phyloP scores from a whole-genome alignment of 2,888 invertebrate genomes.

The Antitype chi region DNA sequence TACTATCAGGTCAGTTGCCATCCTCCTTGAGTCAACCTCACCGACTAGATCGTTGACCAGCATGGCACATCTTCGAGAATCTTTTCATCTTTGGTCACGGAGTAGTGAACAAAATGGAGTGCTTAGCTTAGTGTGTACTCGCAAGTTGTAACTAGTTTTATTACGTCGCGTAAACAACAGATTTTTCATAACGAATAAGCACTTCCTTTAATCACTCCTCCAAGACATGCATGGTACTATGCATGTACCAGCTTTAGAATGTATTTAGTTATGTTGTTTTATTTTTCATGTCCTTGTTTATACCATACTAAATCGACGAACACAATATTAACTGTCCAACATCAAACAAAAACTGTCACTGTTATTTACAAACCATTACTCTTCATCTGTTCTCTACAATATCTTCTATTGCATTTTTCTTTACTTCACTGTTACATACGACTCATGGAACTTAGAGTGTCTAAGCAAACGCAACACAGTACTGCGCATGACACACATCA shows the following conservation, averaged over 20 bases:
- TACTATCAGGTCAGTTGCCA: conserved; percentile 94
- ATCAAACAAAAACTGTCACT: conserved; percentile 27
- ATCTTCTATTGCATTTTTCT: conserved; percentile 45
- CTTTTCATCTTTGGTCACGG: background rate
- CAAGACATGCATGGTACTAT: conserved; percentile 4
- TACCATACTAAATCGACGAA: conserved; percentile 7
- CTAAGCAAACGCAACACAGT: conserved; percentile 20
- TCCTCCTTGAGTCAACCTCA: background rate
- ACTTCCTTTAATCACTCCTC: conserved; percentile 11
- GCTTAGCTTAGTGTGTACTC: background rate
- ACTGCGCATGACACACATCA: conserved; percentile 29
- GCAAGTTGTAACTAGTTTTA: background rate
- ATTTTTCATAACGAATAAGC: background rate
- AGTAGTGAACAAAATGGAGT: conserved; percentile 6
- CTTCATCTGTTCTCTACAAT: conserved; percentile 51
- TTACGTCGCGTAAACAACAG: too few relatives aligned
- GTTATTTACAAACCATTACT: conserved; percentile 40
- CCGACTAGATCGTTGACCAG: background rate
- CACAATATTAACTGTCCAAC: background rate
- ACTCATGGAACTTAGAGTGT: conserved; percentile 32
- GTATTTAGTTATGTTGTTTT: background rate
- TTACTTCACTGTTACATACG: conserved; percentile 47
- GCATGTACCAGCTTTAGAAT: conserved; percentile 31
- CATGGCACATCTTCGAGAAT: conserved; percentile 15
- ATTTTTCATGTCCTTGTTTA: conserved; percentile 1